Evolutionary conservation across 1,140 invertebrate species (phyloP), one percentile per base, ranked within the genome.

Genomic region (Drosophila eugracilis): DNA sequence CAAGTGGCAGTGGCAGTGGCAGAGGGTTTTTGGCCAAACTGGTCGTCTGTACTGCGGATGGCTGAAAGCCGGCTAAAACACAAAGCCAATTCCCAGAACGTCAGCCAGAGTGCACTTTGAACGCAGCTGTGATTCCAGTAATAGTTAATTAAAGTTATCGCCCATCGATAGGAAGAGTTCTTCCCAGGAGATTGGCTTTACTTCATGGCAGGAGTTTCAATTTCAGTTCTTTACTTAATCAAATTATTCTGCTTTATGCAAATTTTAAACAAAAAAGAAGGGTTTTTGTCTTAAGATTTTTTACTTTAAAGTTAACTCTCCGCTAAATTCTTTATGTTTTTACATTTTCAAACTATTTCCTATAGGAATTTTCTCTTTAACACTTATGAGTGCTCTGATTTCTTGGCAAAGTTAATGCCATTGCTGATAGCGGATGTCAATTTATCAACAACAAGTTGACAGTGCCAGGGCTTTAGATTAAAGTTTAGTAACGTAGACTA

Each of bases 81-180:
- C 24, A 24, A 22, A 41, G 44, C 32, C 60, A 37, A 65, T 62
- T 63, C 63, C 60, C 65, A 17, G 37, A 34, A 21, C 60, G 47
- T 53, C 45, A 36, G 65, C 60, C n/a, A n/a, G n/a, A 67, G 4
- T 67, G 62, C 59, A 52, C 21, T 44, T 49, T 49, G 14, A 15
- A 15, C 30, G 17, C 65, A 69, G 65, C 45, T 67, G 47, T 67
- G 60, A 49, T 53, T 44, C 32, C 22, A 14, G 59, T 44, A 49
- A 37, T 65, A 41, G 24, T 48, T 63, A 63, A 63, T 62, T 60
- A 21, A 62, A 63, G 21, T 24, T 34, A 63, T 63, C 37, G 59
- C 21, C 19, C 42, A 39, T 10, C 19, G 26, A 42, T 19, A 9
- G 4, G n/a, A 14, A 7, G 26, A 7, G 34, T 7, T n/a, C n/a